phyloP scores from a whole-genome alignment of 2,888 invertebrate species.

The Scaptomyza caliginosa region DNA sequence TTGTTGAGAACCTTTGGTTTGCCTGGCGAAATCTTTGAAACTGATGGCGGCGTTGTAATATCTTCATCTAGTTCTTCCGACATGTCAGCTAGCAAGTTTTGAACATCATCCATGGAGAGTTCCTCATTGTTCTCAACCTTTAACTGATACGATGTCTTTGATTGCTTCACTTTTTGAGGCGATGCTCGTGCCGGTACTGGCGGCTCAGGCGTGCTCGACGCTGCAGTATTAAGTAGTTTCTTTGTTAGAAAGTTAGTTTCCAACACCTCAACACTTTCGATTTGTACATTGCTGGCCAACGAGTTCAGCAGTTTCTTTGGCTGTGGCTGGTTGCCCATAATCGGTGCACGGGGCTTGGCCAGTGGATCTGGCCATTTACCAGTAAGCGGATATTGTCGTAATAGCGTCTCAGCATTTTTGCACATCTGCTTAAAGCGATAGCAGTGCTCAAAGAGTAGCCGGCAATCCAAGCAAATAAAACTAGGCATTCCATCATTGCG shows the following conservation, averaged over 20 bases:
- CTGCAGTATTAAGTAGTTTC: conserved; percentile 60
- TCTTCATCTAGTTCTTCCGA: conserved; percentile 44
- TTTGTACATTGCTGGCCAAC: conserved; percentile 41
- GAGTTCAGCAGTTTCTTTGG: conserved; percentile 64
- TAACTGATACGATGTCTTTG: conserved; percentile 59
- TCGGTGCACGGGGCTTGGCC: conserved; percentile 79
- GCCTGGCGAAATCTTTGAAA: neutral
- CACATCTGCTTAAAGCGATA: conserved; percentile 91
- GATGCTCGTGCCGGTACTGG: conserved; percentile 12
- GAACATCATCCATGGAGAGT: conserved; percentile 79
- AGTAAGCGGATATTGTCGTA: conserved; percentile 88
- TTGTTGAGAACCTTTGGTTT: conserved; percentile 82
- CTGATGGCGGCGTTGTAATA: neutral
- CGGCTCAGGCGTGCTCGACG: conserved; percentile 45
- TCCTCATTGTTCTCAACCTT: conserved; percentile 81
- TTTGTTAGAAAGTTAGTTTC: conserved; percentile 50
- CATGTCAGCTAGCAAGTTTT: conserved; percentile 69
- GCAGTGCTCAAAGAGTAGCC: conserved; percentile 88
- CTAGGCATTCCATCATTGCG: conserved; percentile 89
- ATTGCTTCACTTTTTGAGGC: neutral
- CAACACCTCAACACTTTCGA: conserved; percentile 55
- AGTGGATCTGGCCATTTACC: conserved; percentile 86
- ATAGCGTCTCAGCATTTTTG: conserved; percentile 89
- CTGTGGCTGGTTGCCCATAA: conserved; percentile 32
- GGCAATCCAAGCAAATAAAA: conserved; percentile 89